A percentile compares a stretch with the other conserved stretches of the same genome.
These are phyloP conservation scores for Pyrgilauda ruficollis DNA, from an alignment of 2,113 vertebrate species.

Conservation along the genomic window DNA sequence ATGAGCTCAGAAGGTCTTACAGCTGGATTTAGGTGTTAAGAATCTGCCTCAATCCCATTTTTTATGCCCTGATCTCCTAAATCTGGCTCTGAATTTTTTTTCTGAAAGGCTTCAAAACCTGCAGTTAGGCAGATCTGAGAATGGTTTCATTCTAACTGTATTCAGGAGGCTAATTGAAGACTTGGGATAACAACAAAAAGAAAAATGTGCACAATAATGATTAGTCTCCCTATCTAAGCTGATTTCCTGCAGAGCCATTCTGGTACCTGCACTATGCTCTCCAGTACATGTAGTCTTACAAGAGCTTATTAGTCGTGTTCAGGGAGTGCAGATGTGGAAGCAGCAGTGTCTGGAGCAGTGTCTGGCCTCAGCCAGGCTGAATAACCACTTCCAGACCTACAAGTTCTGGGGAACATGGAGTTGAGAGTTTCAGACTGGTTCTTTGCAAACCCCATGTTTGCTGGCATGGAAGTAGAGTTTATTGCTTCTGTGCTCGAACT, in stretches of 20 bases:
- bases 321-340: not conserved
- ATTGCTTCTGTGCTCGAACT: not conserved
- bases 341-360: not conserved
- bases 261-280: not conserved
- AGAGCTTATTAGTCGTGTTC: not conserved
- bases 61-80: not conserved
- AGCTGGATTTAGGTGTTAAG: not conserved
- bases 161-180: not conserved
- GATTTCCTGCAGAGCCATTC: not conserved
- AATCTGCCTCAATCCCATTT: not conserved
- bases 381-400: not conserved
- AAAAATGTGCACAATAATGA: not conserved
- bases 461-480: not conserved
- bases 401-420: not conserved
- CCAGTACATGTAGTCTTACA: not conserved
- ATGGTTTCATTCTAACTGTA: not conserved
- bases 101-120: not conserved
- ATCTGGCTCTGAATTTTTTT: not conserved
- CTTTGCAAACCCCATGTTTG: not conserved
- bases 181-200: not conserved
- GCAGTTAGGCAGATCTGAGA: not conserved
- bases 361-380: not conserved
- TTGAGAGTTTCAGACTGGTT: not conserved
- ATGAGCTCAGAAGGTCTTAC: not conserved
- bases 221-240: not conserved